Conservation (phyloP, 2,113 vertebrate genomes). For the Trinectes maculatus region DNA sequence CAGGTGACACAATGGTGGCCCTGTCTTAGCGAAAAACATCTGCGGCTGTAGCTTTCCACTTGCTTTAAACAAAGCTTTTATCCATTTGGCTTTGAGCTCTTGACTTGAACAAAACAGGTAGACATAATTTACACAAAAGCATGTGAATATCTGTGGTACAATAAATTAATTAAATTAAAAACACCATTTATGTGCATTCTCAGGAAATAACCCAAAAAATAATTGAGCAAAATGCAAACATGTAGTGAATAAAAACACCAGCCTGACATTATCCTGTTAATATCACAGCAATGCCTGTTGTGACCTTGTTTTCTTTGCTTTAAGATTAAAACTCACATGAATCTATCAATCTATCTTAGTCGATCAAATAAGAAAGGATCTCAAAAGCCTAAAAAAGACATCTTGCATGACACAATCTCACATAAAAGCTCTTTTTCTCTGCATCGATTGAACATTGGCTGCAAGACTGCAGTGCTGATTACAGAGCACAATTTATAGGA, state of each 20-base stretch:
- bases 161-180: no score
- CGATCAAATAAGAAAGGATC: no score
- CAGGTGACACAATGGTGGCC: slow-evolving; percentile 49
- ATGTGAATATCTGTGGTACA: no score
- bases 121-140: no score
- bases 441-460: slow-evolving; percentile 13
- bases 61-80: slow-evolving; percentile 40
- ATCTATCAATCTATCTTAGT: background rate
- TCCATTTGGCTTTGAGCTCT: slow-evolving; percentile 19
- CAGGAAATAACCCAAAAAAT: no score
- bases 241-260: slow-evolving; percentile 9
- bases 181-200: no score
- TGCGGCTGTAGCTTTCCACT: slow-evolving; percentile 23
- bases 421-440: slow-evolving; percentile 11
- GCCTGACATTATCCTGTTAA: background rate
- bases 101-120: no score
- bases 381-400: slow-evolving; percentile 4
- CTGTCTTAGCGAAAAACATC: slow-evolving; percentile 47
- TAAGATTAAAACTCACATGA: background rate
- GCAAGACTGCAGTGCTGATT: slow-evolving; percentile 4
- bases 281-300: no score
- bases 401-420: background rate
- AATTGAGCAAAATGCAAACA: no score
- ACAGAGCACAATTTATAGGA: slow-evolving; percentile 18
- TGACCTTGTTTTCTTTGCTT: background rate